Evolutionary conservation across 1,140 invertebrate species (phyloP), one percentile per base, ranked within the genome.

Genomic region (Drosophila leontia): DNA sequence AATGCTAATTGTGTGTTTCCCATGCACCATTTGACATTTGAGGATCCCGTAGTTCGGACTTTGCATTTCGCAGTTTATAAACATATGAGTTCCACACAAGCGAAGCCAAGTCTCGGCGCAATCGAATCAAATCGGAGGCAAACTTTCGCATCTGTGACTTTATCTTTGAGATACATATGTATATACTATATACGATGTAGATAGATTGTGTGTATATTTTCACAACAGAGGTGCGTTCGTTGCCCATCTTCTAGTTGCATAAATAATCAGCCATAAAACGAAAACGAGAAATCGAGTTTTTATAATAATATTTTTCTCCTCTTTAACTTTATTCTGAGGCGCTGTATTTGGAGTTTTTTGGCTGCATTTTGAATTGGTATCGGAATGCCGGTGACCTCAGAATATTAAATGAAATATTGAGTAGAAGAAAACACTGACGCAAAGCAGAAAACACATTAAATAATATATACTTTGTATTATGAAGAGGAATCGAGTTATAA

Each of bases 371-470:
- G 51, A 53, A 55, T 72, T 41, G 75, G 76, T 72, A 60, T 84
- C 77, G 76, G 76, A 72, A 79, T 84, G 82, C 61, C 58, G 82
- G 80, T 84, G 84, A 87, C 77, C 84, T 87, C 84, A 87, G 58
- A 70, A 56, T 58, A 74, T 60, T 56, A 53, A 59, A 47, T 76
- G 26, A 67, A 82, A 74, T 76, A 57, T 56, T 45, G 39, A 67
- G 41, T 47, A 48, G 50, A 71, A 72, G 55, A 72, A 71, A 72
- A 58, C 29, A 58, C 67, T 47, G 51, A 71, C 39, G 53, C 53
- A 69, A 67, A 58, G 44, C 37, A 69, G 45, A 48, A 59, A 60
- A 70, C 9, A 51, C 34, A 47, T 26, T 32, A 48, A 70, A 78
- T 45, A 41, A 56, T 69, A 39, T 56, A 55, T 23, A 37, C 12